Base-by-base conservation (phyloP, 2,888 invertebrate genomes). In the Gymnoscelis rufifasciata region DNA sequence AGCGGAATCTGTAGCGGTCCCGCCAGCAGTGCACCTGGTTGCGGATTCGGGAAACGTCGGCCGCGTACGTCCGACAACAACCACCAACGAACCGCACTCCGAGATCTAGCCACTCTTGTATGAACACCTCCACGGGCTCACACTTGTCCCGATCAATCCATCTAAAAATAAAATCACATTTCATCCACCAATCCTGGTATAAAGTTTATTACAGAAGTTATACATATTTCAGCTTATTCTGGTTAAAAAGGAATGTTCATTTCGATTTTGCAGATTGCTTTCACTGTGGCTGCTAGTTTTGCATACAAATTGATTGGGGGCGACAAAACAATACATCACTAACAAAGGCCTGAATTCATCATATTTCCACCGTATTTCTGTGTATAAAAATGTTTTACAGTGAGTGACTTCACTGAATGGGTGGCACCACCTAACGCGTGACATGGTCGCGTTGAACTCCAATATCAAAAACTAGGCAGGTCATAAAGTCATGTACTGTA, bases 81-180 rank as follows among this genome's bases (percentile, higher is more conserved):
- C 98, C 98, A 13, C 98, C 97, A 33, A 98, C 91, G 74, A 94
- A 95, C 42, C 91, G 91, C 26, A 94, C 95, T 0, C 97, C 97
- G 35, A 93, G 76, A 46, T 93, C 90, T 41, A 95, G 74, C 97
- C 97, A 98, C 62, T 93, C 92, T 12, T 90, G 89, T 6, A 96
- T 91, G 68, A 93, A 94, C 13, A 90, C 89, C 51, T 92, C 92
- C 0, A 96, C 90, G 1, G 93, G 90, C 54, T 92, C 91, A 70
- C 92, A 92, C 68, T 91, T 91, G 59, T 92, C 92, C 40, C 91
- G 89, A 53, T 93, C 92, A 56, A 92, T 91, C 94, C 94, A 94
- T 37, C 92, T 92, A n/a, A 76, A 81, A 47, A 29, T 7, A 46
- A 41, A 24, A 6, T 7, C 7, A 7, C 7, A 26, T 26, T 7